Evolutionary conservation across 2,797 vertebrate species (phyloP).

Genomic region (Gambusia yucatana): DNA sequence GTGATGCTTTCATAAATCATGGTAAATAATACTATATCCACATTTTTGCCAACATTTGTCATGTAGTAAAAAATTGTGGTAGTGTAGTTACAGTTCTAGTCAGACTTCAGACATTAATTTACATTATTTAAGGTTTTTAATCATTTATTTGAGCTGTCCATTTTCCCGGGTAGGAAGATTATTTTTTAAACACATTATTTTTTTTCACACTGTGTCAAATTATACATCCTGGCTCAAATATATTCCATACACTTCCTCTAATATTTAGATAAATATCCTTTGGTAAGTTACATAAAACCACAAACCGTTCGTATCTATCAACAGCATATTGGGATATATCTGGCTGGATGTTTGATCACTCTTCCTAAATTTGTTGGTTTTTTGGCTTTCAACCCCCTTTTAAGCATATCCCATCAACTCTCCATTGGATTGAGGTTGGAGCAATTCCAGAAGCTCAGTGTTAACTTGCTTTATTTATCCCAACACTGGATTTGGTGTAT

Average conservation of each 20-base stretch:
- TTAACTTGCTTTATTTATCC: neutral
- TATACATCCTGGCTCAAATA: neutral
- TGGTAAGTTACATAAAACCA: neutral
- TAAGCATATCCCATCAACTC: neutral
- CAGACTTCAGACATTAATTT: neutral
- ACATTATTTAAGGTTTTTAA: neutral
- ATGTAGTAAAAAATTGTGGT: neutral
- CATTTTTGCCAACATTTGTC: neutral
- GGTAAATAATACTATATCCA: neutral
- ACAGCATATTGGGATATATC: neutral
- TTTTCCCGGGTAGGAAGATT: neutral
- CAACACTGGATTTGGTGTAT: neutral
- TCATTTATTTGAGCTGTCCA: neutral
- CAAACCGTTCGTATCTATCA: neutral
- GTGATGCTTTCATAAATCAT: neutral
- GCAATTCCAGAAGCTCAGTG: neutral
- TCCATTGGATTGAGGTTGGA: neutral
- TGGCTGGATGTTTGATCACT: neutral
- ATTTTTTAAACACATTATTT: neutral
- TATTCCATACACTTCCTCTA: neutral
- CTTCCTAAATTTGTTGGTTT: neutral
- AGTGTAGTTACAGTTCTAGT: neutral
- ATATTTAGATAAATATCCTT: neutral
- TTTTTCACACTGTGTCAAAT: neutral
- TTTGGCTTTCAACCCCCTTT: neutral